phyloP scores from a whole-genome alignment of 2,888 invertebrate species.

The Platycheirus rosarum region DNA sequence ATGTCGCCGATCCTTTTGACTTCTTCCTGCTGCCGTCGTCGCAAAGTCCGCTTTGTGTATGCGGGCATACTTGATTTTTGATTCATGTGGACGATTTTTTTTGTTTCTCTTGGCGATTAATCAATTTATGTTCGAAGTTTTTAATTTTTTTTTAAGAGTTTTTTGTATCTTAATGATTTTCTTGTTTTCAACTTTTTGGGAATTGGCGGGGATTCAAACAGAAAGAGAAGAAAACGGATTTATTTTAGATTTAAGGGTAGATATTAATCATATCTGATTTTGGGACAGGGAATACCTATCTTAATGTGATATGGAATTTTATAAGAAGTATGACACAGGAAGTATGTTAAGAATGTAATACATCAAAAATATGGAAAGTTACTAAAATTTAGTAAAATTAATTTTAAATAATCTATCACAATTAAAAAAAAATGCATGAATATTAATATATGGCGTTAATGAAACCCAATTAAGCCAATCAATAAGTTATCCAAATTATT shows the following conservation, averaged over 20 bases:
- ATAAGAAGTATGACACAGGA: background rate
- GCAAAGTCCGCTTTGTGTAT: background rate
- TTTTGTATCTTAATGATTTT: conserved; percentile 14
- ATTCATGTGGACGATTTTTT: conserved; percentile 57
- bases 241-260: conserved; percentile 4
- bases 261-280: conserved; percentile 21
- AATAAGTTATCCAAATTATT: conserved; percentile 49
- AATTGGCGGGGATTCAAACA: background rate
- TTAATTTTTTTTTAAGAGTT: conserved; percentile 29
- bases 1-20: conserved; percentile 17
- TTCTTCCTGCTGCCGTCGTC: background rate
- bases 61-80: conserved; percentile 36
- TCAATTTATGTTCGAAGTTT: conserved; percentile 52
- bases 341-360: no score
- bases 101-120: conserved; percentile 48
- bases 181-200: background rate
- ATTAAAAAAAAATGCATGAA: background rate
- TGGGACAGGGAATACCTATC: conserved; percentile 45
- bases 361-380: no score
- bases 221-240: conserved; percentile 19
- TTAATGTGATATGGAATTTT: conserved; percentile 13
- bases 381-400: no score
- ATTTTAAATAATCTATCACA: no score
- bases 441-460: background rate
- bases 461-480: conserved; percentile 13